A percentile compares a stretch with the other conserved stretches of the same genome.
These are phyloP conservation scores for Drosophila mercatorum DNA, from an alignment of 2,888 invertebrate species.

Conservation along the genomic window DNA sequence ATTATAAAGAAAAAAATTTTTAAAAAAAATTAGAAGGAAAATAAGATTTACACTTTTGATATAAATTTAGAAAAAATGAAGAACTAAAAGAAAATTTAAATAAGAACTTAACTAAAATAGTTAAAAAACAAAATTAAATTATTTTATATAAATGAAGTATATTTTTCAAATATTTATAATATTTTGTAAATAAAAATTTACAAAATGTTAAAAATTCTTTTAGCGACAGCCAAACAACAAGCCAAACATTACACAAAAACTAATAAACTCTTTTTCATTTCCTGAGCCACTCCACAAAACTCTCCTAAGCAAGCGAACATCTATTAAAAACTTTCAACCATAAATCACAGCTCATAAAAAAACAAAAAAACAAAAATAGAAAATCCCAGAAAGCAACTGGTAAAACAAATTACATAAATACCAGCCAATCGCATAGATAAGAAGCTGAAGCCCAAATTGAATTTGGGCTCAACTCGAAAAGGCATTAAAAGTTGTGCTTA, in stretches of 20 bases:
- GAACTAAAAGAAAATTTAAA: too few species aligned
- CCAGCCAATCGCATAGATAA: not conserved
- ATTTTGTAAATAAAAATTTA: too few species aligned
- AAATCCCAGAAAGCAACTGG: constrained; percentile 6
- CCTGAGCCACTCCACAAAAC: not conserved
- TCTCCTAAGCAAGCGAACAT: not conserved
- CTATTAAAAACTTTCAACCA: not conserved
- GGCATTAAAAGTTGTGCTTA: constrained; percentile 35
- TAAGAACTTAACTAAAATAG: too few species aligned
- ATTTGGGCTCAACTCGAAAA: constrained; percentile 19
- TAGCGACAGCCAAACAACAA: too few species aligned
- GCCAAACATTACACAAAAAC: not conserved
- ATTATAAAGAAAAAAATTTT: too few species aligned
- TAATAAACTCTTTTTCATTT: not conserved
- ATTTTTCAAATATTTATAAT: too few species aligned
- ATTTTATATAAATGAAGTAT: too few species aligned
- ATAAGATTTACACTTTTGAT: too few species aligned
- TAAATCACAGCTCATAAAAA: constrained; percentile 3
- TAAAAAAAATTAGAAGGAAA: too few species aligned
- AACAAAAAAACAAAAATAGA: not conserved
- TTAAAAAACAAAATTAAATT: too few species aligned
- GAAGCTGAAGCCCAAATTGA: not conserved
- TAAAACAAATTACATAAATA: not conserved
- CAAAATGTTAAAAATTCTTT: too few species aligned
- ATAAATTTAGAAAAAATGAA: too few species aligned